Evolutionary conservation across 2,888 invertebrate species (phyloP), one percentile per base, ranked within the genome.

Genomic region (Amorpha juglandis): DNA sequence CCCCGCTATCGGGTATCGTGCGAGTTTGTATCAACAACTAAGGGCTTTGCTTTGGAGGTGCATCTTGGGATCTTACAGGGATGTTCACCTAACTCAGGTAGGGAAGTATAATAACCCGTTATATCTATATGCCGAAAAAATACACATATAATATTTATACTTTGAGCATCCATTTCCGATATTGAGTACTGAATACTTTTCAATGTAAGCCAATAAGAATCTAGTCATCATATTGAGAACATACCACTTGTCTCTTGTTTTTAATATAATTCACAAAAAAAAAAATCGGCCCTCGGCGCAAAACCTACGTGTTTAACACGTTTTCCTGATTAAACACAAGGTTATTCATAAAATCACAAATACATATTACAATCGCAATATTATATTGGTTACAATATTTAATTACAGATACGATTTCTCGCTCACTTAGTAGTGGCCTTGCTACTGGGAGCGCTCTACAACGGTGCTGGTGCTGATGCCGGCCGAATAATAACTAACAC

Each of bases 391-490:
- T 38, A 6, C 52, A n/a, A 45, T 53, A 48, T 47, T 11, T 63
- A 33, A 33, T 76, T 78, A 0, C 84, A 93, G 89, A 85, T 95
- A 63, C 91, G 95, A 48, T 74, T 95, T 3, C 74, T 80, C 0
- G 89, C 93, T 6, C 95, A 95, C 72, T 71, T 95, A 0, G 42
- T 94, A 7, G 94, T 95, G 6, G 95, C 93, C 0, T 65, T 95
- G 53, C 80, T 95, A 14, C 80, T 95, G 1, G 95, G 95, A 14
- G 83, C 93, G 6, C 84, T 95, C 21, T 95, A 95, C 84, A 85
- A 91, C 71, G 89, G 94, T 69, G 94, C 95, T 3, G 95, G 95
- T n/a, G 83, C 84, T 7, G 94, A 94, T 38, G 95, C 93, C 0
- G 85, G 83, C 19, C 94, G 94, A 68, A 86, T 94, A 21, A 80